Base-by-base conservation (phyloP, 2,888 invertebrate genomes). In the Nemotelus nigrinus region DNA sequence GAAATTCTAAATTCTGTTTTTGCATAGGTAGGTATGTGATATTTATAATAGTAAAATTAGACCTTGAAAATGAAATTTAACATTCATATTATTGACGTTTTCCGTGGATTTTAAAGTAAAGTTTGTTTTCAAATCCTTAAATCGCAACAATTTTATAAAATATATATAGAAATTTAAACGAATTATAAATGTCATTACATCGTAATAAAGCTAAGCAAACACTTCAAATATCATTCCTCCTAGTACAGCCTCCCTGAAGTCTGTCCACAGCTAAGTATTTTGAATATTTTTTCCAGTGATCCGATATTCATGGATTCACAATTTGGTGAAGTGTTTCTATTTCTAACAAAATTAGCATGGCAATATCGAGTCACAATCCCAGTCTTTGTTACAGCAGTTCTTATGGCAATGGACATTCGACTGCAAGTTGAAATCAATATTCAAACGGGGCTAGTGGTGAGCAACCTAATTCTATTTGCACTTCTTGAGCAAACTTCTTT, bases 311-410 rank as follows among this genome's bases (percentile, higher is more conserved):
- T 87, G 89, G 80, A 87, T 82, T 83, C 87, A 81, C 82, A 87
- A 84, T 85, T 87, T 80, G 86, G 86, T 8, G 87, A 88, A 80
- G 86, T 89, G 10, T 87, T 93, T 79, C 84, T 93, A 75, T 93
- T 93, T 84, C 88, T 94, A 81, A 89, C 93, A 55, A 90, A 91
- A 80, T 87, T 94, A 81, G 93, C 93, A 2, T 94, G 93, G 93
- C 90, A 91, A 80, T 91, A 91, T 67, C 89, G 92, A 58, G 88
- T 92, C 79, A 89, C 92, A 70, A 87, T 94, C 70, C 93, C 94
- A 0, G 87, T 92, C 57, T 86, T 93, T 8, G 90, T 93, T 67
- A 89, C 92, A 7, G 89, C 92, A 7, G 90, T 90, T 25, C 91
- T 92, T 81, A 89, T 93, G 85, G 90, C 91, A 0, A 89, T 92